These are phyloP conservation scores for Zaprionus inermis DNA, from an alignment of 1,140 invertebrate species.

Conservation along the genomic window DNA sequence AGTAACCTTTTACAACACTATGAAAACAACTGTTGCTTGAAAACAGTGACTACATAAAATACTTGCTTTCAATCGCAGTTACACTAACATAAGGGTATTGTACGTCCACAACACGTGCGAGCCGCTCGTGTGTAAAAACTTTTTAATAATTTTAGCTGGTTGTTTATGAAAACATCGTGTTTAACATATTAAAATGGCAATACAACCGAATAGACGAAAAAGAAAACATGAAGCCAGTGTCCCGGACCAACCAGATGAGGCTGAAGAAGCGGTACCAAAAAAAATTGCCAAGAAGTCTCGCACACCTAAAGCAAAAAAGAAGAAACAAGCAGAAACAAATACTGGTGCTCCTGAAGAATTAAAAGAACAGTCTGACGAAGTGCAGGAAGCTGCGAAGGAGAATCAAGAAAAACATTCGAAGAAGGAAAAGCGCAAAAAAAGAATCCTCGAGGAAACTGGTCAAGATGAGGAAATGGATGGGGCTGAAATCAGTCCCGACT, in stretches of 20 bases:
- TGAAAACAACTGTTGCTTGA: conserved; percentile 16
- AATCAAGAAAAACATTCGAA: not conserved
- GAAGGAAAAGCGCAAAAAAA: conserved; percentile 27
- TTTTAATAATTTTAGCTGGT: conserved; percentile 14
- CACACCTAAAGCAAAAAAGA: conserved; percentile 66
- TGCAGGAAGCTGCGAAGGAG: conserved; percentile 5
- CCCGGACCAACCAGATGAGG: conserved; percentile 51
- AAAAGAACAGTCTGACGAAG: not conserved
- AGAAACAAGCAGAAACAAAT: conserved; percentile 21
- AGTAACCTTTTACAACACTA: conserved; percentile 5
- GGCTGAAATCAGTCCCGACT: conserved; percentile 61
- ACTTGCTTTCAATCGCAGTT: conserved; percentile 13
- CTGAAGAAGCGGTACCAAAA: conserved; percentile 66
- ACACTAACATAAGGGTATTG: not conserved
- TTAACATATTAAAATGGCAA: conserved; percentile 60
- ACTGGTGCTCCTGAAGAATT: conserved; percentile 6
- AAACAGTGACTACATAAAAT: conserved; percentile 23
- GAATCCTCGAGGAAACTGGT: conserved; percentile 11
- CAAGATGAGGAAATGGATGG: conserved; percentile 33
- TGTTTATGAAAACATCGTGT: conserved; percentile 19
- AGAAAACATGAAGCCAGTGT: conserved; percentile 57
- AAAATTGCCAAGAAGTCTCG: conserved; percentile 66
- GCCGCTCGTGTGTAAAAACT: conserved; percentile 26
- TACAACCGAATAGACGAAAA: conserved; percentile 73
- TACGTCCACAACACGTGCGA: conserved; percentile 55